Evolutionary conservation across 2,113 vertebrate species (phyloP).

Genomic region (Ictidomys tridecemlineatus): DNA sequence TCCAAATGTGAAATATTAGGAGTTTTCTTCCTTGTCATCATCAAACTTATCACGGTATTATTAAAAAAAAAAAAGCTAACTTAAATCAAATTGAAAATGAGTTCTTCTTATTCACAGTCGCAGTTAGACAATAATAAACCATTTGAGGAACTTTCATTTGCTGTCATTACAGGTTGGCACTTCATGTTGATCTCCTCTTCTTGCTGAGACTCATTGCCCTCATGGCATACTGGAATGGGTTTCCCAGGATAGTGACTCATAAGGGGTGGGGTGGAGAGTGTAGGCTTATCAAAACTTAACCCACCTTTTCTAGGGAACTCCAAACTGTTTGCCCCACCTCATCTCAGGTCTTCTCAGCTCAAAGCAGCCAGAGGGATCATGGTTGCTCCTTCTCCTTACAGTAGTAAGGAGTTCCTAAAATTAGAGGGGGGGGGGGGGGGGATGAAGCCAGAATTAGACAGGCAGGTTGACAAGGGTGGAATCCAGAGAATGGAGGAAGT

Average conservation of each 20-base stretch:
- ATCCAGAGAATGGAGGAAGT: too few species aligned
- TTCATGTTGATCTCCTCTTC: background rate
- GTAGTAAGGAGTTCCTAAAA: too few species aligned
- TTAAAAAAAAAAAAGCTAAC: background rate
- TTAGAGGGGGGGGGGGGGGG: too few species aligned
- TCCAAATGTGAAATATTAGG: background rate
- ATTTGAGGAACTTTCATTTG: background rate
- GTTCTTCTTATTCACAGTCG: background rate
- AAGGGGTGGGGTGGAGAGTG: background rate
- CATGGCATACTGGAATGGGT: background rate
- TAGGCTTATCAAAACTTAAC: background rate
- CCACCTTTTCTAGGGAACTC: too few species aligned
- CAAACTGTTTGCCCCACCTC: too few species aligned
- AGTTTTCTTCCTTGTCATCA: background rate
- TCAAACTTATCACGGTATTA: background rate
- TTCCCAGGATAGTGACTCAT: background rate
- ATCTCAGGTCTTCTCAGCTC: too few species aligned
- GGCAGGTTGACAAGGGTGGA: too few species aligned
- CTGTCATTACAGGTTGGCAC: background rate
- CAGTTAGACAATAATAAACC: background rate
- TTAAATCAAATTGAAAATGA: background rate
- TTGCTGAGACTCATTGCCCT: background rate
- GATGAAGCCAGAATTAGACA: too few species aligned
- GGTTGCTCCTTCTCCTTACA: too few species aligned
- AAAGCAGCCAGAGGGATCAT: too few species aligned